Conservation (phyloP, 2,113 vertebrate genomes). For the Xenotilapia flavipinnis region DNA sequence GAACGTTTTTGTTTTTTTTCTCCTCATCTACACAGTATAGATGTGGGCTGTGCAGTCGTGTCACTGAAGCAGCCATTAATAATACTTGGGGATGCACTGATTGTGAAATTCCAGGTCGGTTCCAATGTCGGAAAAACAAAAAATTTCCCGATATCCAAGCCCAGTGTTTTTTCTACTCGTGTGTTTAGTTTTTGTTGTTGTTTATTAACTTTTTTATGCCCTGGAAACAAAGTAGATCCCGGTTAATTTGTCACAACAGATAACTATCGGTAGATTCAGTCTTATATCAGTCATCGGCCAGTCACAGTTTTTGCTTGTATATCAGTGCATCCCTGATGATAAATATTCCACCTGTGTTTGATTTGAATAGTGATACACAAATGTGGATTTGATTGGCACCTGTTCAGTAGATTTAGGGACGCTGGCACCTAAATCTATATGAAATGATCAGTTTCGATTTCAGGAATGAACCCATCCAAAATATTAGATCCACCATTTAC, state of each 20-base stretch:
- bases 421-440: not conserved
- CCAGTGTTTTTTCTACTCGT: not conserved
- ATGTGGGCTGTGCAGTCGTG: not conserved
- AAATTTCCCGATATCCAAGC: not conserved
- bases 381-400: not conserved
- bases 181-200: not conserved
- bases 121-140: not conserved
- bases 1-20: fast-evolving
- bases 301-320: not conserved
- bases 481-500: not conserved
- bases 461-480: not conserved
- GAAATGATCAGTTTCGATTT: not conserved
- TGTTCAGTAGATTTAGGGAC: not conserved
- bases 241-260: not conserved
- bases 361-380: not conserved
- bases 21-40: fast-evolving
- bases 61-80: not conserved
- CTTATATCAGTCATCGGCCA: not conserved
- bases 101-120: not conserved
- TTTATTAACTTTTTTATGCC: not conserved
- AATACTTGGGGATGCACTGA: not conserved
- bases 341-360: not conserved
- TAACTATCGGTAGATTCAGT: not conserved
- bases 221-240: not conserved
- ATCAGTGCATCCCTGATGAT: not conserved